Percentiles rank a stretch among this genome's conserved stretches.
These are phyloP conservation scores for Drosophila kohkoa DNA, from an alignment of 1,140 invertebrate species.

Conservation along the genomic window DNA sequence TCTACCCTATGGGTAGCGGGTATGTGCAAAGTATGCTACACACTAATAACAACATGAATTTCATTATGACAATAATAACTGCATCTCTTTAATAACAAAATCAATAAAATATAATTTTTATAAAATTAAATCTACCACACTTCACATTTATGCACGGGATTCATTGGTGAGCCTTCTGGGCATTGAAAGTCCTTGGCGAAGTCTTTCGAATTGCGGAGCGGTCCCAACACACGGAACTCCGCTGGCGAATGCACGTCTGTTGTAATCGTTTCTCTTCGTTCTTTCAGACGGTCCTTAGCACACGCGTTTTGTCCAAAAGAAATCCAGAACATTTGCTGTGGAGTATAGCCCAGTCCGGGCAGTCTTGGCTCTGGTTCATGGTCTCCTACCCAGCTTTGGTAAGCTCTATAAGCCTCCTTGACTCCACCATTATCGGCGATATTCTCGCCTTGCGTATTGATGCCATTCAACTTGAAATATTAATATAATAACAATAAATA, in stretches of 20 bases:
- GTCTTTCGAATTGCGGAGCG: conserved; percentile 94
- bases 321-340: conserved; percentile 91
- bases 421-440: conserved; percentile 96
- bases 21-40: too few relatives aligned
- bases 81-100: too few relatives aligned
- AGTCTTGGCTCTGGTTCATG: conserved; percentile 89
- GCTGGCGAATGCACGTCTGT: conserved; percentile 91
- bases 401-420: conserved; percentile 94
- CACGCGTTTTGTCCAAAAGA: conserved; percentile 88
- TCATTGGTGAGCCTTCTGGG: conserved; percentile 92
- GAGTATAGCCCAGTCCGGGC: conserved; percentile 88
- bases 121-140: conserved; percentile 88
- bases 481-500: background rate
- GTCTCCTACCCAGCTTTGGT: conserved; percentile 89
- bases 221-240: conserved; percentile 93
- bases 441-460: conserved; percentile 96
- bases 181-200: conserved; percentile 96
- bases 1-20: too few relatives aligned
- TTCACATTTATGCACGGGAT: conserved; percentile 94
- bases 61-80: too few relatives aligned
- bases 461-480: conserved; percentile 91
- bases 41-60: too few relatives aligned
- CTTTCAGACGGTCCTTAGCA: conserved; percentile 87
- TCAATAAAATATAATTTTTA: too few relatives aligned
- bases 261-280: conserved; percentile 87